These are phyloP conservation scores for Periphyllus acericola DNA, from an alignment of 2,888 invertebrate species.

Conservation along the genomic window DNA sequence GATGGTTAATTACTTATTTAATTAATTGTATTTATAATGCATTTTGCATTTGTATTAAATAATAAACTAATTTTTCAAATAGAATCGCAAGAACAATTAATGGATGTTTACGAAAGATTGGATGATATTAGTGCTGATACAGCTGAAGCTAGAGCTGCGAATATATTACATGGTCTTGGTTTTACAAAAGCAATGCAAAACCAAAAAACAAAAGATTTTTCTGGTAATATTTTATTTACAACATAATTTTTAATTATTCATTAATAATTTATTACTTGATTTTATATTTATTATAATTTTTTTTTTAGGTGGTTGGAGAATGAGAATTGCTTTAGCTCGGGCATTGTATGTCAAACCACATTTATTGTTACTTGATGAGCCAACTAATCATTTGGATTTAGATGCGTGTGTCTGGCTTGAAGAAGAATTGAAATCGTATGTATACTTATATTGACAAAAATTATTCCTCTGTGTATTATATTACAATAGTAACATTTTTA, in stretches of 20 bases:
- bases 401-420: constrained; percentile 99
- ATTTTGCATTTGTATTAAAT: constrained; percentile 12
- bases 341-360: constrained; percentile 98
- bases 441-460: constrained; percentile 53
- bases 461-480: not conserved
- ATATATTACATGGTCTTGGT: constrained; percentile 95
- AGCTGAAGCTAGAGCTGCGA: constrained; percentile 93
- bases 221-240: constrained; percentile 69
- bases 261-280: not conserved
- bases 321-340: constrained; percentile 97
- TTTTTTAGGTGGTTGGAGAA: constrained; percentile 88
- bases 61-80: constrained; percentile 62
- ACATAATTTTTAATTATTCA: not conserved
- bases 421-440: constrained; percentile 90
- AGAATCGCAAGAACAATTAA: constrained; percentile 93
- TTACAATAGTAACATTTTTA: not conserved
- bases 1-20: constrained; percentile 73
- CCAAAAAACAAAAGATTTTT: constrained; percentile 80
- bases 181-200: constrained; percentile 88
- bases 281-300: not conserved
- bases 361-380: constrained; percentile 96
- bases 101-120: constrained; percentile 97
- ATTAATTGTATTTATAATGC: not conserved
- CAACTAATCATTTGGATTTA: constrained; percentile 98
- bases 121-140: constrained; percentile 97